Percentiles rank a stretch among this genome's conserved stretches.
These are phyloP conservation scores for Athetis lepigone DNA, from an alignment of 2,888 invertebrate species.

Conservation along the genomic window DNA sequence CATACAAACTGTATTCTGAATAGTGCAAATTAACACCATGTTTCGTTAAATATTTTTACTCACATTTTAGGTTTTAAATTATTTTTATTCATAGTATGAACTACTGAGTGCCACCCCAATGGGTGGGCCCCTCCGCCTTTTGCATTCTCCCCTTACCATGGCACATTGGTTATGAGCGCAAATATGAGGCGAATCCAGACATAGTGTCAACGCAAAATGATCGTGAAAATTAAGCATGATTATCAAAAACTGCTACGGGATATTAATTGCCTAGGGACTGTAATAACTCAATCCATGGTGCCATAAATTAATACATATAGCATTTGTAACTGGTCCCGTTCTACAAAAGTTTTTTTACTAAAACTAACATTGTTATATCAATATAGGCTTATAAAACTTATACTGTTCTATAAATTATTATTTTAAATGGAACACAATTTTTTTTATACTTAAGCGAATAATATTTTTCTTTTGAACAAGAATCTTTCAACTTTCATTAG, in stretches of 20 bases:
- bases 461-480: slow-evolving; percentile 7
- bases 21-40: slow-evolving; percentile 17
- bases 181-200: slow-evolving; percentile 5
- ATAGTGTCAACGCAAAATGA: slow-evolving; percentile 2
- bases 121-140: not conserved
- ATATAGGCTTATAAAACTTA: not conserved
- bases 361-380: not conserved
- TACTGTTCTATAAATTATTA: too few species aligned
- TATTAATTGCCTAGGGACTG: not conserved
- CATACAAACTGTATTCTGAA: slow-evolving; percentile 22
- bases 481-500: not conserved
- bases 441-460: too few species aligned
- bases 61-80: slow-evolving; percentile 3
- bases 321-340: not conserved
- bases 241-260: not conserved
- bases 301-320: not conserved
- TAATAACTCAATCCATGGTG: too few species aligned
- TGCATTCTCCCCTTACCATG: not conserved
- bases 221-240: not conserved
- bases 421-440: too few species aligned
- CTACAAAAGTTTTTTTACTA: not conserved
- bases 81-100: slow-evolving; percentile 14
- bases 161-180: not conserved
- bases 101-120: too few species aligned
- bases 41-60: slow-evolving; percentile 30